Conservation (phyloP, 2,888 invertebrate genomes). For the Rhogogaster chlorosoma region DNA sequence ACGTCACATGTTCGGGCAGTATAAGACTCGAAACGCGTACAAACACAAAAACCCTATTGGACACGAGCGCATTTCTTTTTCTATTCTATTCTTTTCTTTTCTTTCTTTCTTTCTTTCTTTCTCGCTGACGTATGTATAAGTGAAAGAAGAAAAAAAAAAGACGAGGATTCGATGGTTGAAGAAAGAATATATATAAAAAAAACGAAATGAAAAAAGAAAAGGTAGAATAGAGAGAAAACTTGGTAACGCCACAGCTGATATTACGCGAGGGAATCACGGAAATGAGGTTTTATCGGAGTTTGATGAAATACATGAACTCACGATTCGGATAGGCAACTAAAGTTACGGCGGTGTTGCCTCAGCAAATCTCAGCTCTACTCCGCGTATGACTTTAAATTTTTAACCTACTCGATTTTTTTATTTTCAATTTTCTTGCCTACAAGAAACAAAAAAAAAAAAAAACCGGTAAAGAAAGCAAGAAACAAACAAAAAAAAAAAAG, state of each 20-base stretch:
- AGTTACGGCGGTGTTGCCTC: background rate
- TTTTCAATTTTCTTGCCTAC: background rate
- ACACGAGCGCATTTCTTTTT: background rate
- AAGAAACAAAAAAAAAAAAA: background rate
- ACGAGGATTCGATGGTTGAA: background rate
- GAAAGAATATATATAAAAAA: background rate
- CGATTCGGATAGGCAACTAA: background rate
- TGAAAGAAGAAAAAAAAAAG: background rate
- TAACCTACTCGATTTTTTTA: background rate
- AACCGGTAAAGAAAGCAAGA: no score
- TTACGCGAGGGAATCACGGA: background rate
- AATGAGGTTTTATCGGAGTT: background rate
- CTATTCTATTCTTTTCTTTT: background rate
- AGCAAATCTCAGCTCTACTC: background rate
- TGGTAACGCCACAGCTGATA: background rate
- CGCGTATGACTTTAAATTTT: background rate
- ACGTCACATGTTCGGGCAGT: conserved; percentile 1
- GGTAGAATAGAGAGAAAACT: background rate
- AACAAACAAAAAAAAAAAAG: background rate
- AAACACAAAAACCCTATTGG: background rate
- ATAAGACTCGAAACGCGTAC: background rate
- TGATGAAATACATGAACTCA: background rate
- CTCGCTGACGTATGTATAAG: background rate
- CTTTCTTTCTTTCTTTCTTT: background rate
- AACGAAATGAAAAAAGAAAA: background rate